Percentiles rank a stretch among this genome's conserved stretches.
phyloP scores from a whole-genome alignment of 1,140 invertebrate genomes.

The Coelopa frigida region DNA sequence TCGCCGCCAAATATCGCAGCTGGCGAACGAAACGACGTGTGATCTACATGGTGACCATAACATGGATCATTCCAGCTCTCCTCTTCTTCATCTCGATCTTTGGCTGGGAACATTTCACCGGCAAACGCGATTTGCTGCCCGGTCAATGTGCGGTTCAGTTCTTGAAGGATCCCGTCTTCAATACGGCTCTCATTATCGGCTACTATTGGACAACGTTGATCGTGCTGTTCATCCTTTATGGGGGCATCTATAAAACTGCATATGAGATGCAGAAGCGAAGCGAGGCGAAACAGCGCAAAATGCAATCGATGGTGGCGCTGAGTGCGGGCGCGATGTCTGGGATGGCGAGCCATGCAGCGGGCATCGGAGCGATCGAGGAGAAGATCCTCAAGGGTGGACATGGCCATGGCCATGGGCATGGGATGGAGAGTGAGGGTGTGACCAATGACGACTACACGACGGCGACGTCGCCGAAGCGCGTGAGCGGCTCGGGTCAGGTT shows the following conservation, averaged over 20 bases:
- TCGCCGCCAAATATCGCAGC: constrained; percentile 92
- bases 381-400: constrained; percentile 59
- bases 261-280: constrained; percentile 98
- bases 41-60: constrained; percentile 90
- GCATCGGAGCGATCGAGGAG: constrained; percentile 61
- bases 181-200: constrained; percentile 93
- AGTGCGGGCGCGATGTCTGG: constrained; percentile 81
- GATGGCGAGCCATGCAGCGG: constrained; percentile 79
- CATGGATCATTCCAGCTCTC: constrained; percentile 95
- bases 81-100: constrained; percentile 98
- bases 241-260: constrained; percentile 96
- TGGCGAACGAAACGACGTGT: constrained; percentile 94
- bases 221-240: constrained; percentile 90
- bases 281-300: constrained; percentile 87
- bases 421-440: constrained; percentile 18
- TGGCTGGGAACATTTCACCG: constrained; percentile 97
- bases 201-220: constrained; percentile 97
- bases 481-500: constrained; percentile 32
- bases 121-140: constrained; percentile 76
- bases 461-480: constrained; percentile 21
- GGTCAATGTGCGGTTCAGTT: constrained; percentile 96
- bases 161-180: constrained; percentile 95
- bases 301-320: constrained; percentile 87
- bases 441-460: constrained; percentile 20
- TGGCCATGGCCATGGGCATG: constrained; percentile 22